Evolutionary conservation across 2,888 invertebrate species (phyloP), one percentile per base, ranked within the genome.

Genomic region (Caenorhabditis auriculariae): DNA sequence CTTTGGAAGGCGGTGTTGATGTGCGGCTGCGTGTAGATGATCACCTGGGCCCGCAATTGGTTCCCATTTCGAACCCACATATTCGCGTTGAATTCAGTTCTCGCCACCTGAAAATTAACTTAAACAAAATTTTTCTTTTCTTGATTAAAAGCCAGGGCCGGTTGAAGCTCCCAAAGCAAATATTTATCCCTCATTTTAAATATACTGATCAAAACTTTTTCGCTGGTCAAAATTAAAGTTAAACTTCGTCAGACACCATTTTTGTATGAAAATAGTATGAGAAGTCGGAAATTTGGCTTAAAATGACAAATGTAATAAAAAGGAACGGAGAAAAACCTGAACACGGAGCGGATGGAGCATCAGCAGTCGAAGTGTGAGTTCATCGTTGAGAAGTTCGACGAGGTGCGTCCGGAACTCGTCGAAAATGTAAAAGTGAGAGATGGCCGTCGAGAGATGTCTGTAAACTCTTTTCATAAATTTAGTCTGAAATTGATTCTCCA

Each of bases 21-120:
- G 23, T 71, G 69, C 38, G 66, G 59, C 43, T 75, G 75, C 0
- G 66, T 54, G 52, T 77, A 77, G 46, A 76, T 59, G 38, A 60
- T 55, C 17, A 62, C 46, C 39, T 66, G 66, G 42, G 66, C 60
- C 15, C 70, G 53, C n/a, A 75, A 65, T 26, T 62, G 60, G 2
- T 53, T 54, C 4, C 76, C 76, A 53, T 76, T 77, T 29, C 77
- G 46, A 17, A 67, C 66, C 77, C 77, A 77, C 77, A 77, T 77
- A 3, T 61, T 62, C 17, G 69, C 66, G 39, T 60, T 44, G 56
- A 63, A 66, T 47, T 77, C 76, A 4, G 71, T 54, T 6, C 71
- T 49, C 0, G 65, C 64, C 5, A 50, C 70, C 72, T 74, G 45
- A 61, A 62, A 27, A 24, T 1, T 19, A 7, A 5, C n/a, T 6